A percentile compares a stretch with the other conserved stretches of the same genome.
Evolutionary conservation across 2,113 vertebrate genomes (phyloP).

Genomic region (Tursiops truncatus): DNA sequence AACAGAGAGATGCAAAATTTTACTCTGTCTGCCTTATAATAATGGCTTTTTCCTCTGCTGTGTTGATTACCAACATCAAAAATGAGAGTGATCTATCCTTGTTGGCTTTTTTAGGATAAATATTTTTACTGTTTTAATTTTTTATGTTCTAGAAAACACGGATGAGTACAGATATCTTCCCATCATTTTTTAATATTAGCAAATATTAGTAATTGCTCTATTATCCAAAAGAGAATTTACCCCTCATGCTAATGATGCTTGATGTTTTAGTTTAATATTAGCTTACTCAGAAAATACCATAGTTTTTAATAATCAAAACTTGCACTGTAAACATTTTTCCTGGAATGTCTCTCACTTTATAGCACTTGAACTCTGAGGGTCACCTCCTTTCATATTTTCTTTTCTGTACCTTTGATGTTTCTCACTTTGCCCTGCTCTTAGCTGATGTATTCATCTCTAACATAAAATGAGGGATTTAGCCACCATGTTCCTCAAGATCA

Average conservation of each 20-base stretch:
- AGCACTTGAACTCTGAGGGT: not conserved
- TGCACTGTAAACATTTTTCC: not conserved
- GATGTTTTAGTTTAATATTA: not conserved
- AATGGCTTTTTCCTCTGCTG: not conserved
- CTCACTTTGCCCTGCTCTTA: not conserved
- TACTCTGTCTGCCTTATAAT: not conserved
- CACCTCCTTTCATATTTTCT: not conserved
- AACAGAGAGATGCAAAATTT: not conserved
- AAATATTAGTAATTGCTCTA: not conserved
- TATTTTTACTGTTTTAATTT: conserved; percentile 25
- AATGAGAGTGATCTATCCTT: not conserved
- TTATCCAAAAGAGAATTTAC: conserved; percentile 18
- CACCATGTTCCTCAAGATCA: conserved; percentile 3
- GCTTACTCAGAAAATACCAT: not conserved
- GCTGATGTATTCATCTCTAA: conserved; percentile 25
- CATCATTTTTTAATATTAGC: not conserved
- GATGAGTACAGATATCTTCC: not conserved
- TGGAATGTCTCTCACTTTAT: not conserved
- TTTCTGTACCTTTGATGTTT: conserved; percentile 17
- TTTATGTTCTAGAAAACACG: conserved; percentile 15
- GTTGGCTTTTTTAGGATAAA: not conserved
- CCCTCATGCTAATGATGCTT: not conserved
- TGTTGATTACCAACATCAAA: not conserved
- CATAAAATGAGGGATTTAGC: conserved; percentile 44
- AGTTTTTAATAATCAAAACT: conserved; percentile 4